These are phyloP conservation scores for Sceloporus tristichus DNA, from an alignment of 2,113 vertebrate species.

Conservation along the genomic window DNA sequence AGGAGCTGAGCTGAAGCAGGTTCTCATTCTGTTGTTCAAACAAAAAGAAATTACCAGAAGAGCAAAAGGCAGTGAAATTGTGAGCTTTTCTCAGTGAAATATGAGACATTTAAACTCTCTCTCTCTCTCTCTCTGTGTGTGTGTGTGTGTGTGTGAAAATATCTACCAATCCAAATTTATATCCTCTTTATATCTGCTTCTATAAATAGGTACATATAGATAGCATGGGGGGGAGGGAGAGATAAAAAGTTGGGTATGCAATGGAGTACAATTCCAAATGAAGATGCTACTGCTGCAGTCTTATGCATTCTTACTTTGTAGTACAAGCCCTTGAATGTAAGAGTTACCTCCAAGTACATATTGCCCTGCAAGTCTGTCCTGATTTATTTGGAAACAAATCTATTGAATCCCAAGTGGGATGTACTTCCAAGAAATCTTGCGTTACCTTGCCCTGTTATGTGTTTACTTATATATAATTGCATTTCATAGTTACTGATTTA, in stretches of 20 bases:
- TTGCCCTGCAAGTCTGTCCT: neutral
- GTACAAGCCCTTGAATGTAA: neutral
- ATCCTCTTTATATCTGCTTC: neutral
- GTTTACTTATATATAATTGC: too few species aligned
- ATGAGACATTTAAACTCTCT: neutral
- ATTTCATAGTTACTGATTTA: too few species aligned
- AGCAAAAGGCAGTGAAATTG: neutral
- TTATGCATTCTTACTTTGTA: neutral
- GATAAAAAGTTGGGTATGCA: too few species aligned
- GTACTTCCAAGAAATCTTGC: neutral
- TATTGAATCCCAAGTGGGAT: neutral
- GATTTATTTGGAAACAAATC: neutral
- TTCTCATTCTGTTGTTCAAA: neutral
- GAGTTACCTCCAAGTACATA: neutral
- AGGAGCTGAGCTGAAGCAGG: neutral
- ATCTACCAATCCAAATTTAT: neutral
- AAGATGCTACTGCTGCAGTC: neutral
- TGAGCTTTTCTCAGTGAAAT: neutral
- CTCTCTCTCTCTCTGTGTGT: neutral
- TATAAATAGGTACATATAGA: neutral
- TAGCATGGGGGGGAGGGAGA: neutral
- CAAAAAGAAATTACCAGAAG: neutral
- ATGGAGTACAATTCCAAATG: neutral
- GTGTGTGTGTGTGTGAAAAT: neutral
- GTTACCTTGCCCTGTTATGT: too few species aligned